Conservation (phyloP, 2,113 vertebrate species). For the Zingel zingel region DNA sequence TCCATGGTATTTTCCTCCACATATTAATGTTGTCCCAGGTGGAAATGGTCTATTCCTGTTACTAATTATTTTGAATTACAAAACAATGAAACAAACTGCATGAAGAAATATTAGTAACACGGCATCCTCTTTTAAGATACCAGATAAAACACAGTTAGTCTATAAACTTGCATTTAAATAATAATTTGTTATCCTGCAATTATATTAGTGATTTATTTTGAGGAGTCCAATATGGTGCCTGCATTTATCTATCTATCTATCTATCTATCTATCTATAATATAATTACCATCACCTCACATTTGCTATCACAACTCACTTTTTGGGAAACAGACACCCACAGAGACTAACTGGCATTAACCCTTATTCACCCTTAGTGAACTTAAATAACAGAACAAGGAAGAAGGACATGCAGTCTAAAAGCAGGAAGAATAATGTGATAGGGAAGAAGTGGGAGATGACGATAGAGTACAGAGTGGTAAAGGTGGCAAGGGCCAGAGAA, state of each 20-base stretch:
- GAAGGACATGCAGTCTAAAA: conserved; percentile 6
- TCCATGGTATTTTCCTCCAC: conserved; percentile 21
- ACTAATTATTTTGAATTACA: conserved; percentile 12
- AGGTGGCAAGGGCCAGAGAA: conserved; percentile 3
- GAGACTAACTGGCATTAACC: not conserved
- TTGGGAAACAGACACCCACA: not conserved
- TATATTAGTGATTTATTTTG: conserved; percentile 20
- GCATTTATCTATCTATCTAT: no score
- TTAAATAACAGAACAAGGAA: not conserved
- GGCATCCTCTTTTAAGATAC: conserved; percentile 11
- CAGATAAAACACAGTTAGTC: conserved; percentile 6
- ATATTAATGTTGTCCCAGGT: conserved; percentile 40
- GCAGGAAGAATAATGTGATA: conserved; percentile 2
- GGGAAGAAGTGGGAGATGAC: not conserved
- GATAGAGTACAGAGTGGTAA: conserved; percentile 2
- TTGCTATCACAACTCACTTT: not conserved
- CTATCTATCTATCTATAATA: not conserved
- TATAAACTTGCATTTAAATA: conserved; percentile 29
- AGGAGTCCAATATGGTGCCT: not conserved
- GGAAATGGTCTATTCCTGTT: conserved; percentile 27
- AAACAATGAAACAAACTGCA: conserved; percentile 33
- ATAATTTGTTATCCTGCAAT: conserved; percentile 11
- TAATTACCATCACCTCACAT: not conserved
- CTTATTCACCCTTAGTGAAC: not conserved
- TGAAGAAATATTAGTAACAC: conserved; percentile 24